These are phyloP conservation scores for Pseudorasbora parva DNA, from an alignment of 2,113 vertebrate genomes.

Conservation along the genomic window DNA sequence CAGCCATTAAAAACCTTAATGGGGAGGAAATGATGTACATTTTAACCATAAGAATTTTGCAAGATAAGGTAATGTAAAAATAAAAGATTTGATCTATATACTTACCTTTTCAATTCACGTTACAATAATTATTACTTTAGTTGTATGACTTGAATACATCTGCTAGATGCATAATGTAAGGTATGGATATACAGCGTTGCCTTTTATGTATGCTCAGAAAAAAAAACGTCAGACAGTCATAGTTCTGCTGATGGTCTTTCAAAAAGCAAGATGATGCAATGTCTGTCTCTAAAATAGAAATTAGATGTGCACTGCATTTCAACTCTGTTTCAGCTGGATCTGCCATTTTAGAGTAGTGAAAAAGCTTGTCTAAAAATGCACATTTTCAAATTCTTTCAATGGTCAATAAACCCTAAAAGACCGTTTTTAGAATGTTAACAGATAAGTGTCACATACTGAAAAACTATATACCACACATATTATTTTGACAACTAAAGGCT, in stretches of 20 bases:
- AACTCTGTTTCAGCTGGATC: not conserved
- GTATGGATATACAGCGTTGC: not conserved
- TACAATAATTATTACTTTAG: not conserved
- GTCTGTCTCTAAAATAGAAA: not conserved
- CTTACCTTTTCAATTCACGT: not conserved
- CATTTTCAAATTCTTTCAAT: no score
- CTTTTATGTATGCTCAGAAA: not conserved
- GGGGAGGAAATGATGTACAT: not conserved
- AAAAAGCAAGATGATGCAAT: not conserved
- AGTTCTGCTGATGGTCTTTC: not conserved
- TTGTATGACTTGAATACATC: not conserved
- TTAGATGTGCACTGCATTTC: not conserved
- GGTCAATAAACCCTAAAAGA: no score
- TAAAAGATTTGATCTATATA: not conserved
- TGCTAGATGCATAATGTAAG: not conserved
- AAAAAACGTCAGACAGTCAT: not conserved
- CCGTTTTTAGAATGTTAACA: not conserved
- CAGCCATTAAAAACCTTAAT: constrained; percentile 40
- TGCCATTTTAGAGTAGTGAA: not conserved
- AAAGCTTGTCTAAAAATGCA: not conserved
- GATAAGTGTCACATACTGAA: not conserved
- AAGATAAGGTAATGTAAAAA: no score
- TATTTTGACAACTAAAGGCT: not conserved
- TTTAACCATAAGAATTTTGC: not conserved
- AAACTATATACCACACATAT: not conserved